Evolutionary conservation across 1,140 invertebrate species (phyloP).

Genomic region (Metopolophium dirhodum): DNA sequence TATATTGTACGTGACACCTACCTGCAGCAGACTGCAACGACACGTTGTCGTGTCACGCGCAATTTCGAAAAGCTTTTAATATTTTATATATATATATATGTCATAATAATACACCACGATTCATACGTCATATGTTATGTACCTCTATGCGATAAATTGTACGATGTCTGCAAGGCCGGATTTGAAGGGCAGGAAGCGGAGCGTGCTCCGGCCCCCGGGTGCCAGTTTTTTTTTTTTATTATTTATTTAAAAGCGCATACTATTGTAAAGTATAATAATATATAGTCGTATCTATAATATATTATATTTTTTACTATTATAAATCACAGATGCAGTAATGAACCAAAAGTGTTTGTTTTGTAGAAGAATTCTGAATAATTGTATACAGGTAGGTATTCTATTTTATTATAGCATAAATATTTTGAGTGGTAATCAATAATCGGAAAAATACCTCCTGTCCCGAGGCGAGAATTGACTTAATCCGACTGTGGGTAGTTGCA

Average conservation of each 20-base stretch:
- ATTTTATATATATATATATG: background rate
- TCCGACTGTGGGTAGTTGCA: background rate
- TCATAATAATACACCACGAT: background rate
- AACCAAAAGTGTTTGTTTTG: background rate
- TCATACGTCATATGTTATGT: background rate
- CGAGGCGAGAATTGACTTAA: too few relatives aligned
- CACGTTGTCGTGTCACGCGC: background rate
- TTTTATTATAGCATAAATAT: background rate
- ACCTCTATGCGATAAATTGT: background rate
- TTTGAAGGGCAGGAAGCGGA: background rate
- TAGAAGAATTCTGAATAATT: background rate
- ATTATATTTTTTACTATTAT: background rate
- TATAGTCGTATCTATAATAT: background rate
- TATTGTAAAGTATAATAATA: too few relatives aligned
- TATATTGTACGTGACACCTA: background rate
- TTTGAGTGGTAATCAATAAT: background rate
- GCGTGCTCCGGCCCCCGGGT: too few relatives aligned
- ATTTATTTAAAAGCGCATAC: background rate
- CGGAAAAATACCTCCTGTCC: too few relatives aligned
- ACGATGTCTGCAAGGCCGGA: background rate
- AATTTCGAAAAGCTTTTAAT: background rate
- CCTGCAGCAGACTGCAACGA: background rate
- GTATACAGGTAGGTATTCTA: background rate
- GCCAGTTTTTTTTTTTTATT: too few relatives aligned
- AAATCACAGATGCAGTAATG: background rate